Conservation (phyloP, 2,113 vertebrate species). For the Clupea harengus region DNA sequence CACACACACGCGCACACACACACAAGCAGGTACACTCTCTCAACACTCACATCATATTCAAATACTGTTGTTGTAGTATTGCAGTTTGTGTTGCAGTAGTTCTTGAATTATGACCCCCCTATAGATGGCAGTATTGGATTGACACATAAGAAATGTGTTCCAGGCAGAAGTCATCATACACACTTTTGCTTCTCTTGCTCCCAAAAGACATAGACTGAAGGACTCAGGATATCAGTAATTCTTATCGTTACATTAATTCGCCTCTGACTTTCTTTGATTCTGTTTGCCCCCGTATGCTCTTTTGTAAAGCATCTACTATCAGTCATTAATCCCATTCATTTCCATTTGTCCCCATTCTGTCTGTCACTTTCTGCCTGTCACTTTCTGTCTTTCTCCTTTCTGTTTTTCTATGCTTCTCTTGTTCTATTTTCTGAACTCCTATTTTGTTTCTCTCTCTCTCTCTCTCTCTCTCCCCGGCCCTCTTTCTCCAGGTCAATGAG, state of each 20-base stretch:
- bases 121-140: slow-evolving; percentile 36
- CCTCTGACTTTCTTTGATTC: background rate
- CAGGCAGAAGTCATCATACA: background rate
- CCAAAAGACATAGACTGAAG: too few relatives aligned
- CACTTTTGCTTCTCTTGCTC: background rate
- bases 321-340: background rate
- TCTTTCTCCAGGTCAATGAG: slow-evolving; percentile 75
- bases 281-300: background rate
- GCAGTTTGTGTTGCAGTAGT: background rate
- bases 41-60: too few relatives aligned
- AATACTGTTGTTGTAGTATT: too few relatives aligned
- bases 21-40: background rate
- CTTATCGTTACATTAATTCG: background rate
- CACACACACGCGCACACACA: background rate
- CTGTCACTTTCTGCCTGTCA: background rate
- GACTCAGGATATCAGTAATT: background rate
- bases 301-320: background rate
- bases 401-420: background rate
- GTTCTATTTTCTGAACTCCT: background rate
- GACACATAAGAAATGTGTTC: background rate
- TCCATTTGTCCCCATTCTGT: background rate
- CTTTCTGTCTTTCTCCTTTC: background rate
- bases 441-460: background rate
- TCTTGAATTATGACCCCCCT: background rate
- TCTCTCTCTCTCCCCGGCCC: too few relatives aligned